Evolutionary conservation across 1,140 invertebrate species (phyloP).

Genomic region (Drosophila murphyi): DNA sequence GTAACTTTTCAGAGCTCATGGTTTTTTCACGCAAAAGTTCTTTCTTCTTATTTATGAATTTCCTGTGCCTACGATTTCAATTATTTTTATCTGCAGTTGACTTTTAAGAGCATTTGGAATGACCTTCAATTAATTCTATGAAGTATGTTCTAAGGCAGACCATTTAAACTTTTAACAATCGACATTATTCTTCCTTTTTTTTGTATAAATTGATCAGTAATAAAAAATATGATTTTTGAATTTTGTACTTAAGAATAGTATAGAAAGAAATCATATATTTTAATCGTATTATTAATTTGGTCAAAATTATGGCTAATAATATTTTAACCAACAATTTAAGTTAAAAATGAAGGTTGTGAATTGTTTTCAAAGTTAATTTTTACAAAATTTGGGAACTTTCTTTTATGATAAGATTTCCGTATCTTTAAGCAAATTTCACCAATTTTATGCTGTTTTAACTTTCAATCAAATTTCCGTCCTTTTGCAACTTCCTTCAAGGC

Average conservation of each 20-base stretch:
- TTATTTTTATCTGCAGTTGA: background rate
- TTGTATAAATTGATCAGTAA: too few species aligned
- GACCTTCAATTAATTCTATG: slow-evolving; percentile 22
- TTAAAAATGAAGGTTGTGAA: too few species aligned
- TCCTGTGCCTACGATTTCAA: slow-evolving; percentile 2
- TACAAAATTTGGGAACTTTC: background rate
- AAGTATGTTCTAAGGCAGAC: background rate
- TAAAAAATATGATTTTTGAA: too few species aligned
- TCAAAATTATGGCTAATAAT: too few species aligned
- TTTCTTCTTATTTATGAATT: slow-evolving; percentile 6
- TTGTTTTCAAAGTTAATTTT: background rate
- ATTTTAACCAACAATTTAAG: too few species aligned
- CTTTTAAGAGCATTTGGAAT: slow-evolving; percentile 7
- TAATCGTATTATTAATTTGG: too few species aligned
- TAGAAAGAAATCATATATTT: too few species aligned
- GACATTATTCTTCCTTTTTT: too few species aligned
- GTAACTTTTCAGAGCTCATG: slow-evolving; percentile 20
- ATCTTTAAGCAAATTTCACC: background rate
- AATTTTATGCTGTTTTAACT: background rate
- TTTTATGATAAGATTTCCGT: background rate
- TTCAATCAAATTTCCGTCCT: background rate
- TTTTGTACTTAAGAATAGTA: too few species aligned
- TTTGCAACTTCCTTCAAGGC: slow-evolving; percentile 16
- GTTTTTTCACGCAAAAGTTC: slow-evolving; percentile 48
- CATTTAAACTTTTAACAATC: background rate